Percentiles rank a stretch among this genome's conserved stretches.
Evolutionary conservation across 92 coral and sea anemone genomes (phyloP).

Genomic region (Porites rus): DNA sequence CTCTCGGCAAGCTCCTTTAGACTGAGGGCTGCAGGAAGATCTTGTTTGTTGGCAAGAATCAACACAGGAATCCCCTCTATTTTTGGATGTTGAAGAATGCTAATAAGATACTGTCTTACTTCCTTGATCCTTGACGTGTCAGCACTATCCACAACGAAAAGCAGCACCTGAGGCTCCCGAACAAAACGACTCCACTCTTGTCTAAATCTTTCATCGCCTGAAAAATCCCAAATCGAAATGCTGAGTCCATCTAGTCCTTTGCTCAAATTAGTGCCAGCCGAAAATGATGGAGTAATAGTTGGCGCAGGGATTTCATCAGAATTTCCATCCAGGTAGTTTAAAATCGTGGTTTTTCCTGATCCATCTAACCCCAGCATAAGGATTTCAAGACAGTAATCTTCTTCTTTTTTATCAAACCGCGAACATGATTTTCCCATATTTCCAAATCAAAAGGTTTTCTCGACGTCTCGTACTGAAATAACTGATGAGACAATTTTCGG

Average conservation of each 20-base stretch:
- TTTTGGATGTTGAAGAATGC: constrained; percentile 28
- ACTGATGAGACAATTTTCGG: too few species aligned
- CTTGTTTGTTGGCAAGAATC: constrained; percentile 54
- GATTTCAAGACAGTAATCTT: not conserved
- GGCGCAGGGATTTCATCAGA: not conserved
- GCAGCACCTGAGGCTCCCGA: constrained; percentile 29
- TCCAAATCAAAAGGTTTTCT: not conserved
- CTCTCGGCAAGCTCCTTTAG: constrained; percentile 28
- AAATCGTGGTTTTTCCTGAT: not conserved
- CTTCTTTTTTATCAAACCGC: not conserved
- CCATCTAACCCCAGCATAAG: not conserved
- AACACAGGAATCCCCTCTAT: constrained; percentile 31
- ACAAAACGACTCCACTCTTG: not conserved
- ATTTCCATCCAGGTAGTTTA: not conserved
- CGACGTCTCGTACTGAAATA: too few species aligned
- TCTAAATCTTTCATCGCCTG: not conserved
- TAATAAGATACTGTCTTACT: constrained; percentile 10
- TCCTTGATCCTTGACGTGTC: constrained; percentile 42
- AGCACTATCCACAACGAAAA: constrained; percentile 49
- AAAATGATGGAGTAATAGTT: not conserved
- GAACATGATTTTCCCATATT: not conserved
- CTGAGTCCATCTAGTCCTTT: not conserved
- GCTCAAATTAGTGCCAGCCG: not conserved
- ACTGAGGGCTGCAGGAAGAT: constrained; percentile 38
- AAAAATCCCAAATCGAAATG: not conserved